Evolutionary conservation across 2,113 vertebrate species (phyloP).

Genomic region (Pimephales promelas): DNA sequence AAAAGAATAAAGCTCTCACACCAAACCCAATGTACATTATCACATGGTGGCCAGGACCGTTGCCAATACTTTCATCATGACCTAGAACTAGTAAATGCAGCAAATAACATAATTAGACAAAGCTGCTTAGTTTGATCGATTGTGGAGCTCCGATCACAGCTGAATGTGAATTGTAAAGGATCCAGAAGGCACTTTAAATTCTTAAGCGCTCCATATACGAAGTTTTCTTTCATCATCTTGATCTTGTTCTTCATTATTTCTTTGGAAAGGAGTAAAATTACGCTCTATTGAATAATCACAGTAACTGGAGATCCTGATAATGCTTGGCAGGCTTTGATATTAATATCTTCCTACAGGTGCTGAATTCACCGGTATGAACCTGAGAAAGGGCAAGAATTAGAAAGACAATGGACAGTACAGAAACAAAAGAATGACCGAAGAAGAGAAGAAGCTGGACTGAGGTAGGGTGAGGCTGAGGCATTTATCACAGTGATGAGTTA

Average conservation of each 20-base stretch:
- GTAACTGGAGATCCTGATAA: constrained; percentile 53
- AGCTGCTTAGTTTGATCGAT: constrained; percentile 32
- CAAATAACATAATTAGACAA: constrained; percentile 30
- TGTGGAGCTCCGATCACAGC: constrained; percentile 22
- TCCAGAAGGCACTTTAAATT: constrained; percentile 46
- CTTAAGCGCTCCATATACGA: constrained; percentile 44
- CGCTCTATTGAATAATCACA: constrained; percentile 54
- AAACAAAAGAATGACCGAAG: constrained; percentile 17
- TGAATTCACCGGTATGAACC: constrained; percentile 37
- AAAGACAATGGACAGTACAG: not conserved
- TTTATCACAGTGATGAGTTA: constrained; percentile 42
- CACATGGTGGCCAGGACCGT: not conserved
- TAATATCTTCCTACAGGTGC: constrained; percentile 51
- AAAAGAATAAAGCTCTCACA: not conserved
- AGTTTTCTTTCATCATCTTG: constrained; percentile 58
- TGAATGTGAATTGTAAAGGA: constrained; percentile 21
- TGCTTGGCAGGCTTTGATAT: constrained; percentile 53
- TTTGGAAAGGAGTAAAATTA: constrained; percentile 59
- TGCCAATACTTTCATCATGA: constrained; percentile 1
- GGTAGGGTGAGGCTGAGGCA: constrained; percentile 3
- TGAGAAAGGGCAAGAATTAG: constrained; percentile 26
- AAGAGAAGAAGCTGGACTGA: constrained; percentile 19
- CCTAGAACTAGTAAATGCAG: constrained; percentile 2
- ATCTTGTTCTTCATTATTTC: constrained; percentile 60
- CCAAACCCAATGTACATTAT: not conserved